These are phyloP conservation scores for Drosophila navojoa DNA, from an alignment of 1,140 invertebrate species.

Conservation along the genomic window DNA sequence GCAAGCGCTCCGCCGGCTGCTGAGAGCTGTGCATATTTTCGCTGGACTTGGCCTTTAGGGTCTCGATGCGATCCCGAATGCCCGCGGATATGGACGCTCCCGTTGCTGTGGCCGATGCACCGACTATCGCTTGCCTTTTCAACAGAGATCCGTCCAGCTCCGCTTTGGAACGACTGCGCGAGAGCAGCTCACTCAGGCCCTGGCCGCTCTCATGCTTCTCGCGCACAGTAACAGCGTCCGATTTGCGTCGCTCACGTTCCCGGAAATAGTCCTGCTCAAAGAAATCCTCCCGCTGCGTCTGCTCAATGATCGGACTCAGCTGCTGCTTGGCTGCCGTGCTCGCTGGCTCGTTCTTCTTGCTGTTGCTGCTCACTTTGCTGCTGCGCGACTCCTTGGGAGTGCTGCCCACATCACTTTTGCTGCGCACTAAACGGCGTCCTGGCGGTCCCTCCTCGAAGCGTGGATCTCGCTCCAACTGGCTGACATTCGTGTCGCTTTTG, in stretches of 20 bases:
- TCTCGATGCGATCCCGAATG: conserved; percentile 77
- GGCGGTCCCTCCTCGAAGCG: conserved; percentile 70
- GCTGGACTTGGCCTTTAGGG: conserved; percentile 84
- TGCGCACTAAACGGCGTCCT: conserved; percentile 84
- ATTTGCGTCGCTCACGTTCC: conserved; percentile 77
- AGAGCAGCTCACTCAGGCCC: conserved; percentile 64
- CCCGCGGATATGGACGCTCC: conserved; percentile 83
- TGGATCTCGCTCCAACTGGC: conserved; percentile 66
- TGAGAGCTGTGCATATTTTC: conserved; percentile 89
- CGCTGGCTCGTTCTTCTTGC: conserved; percentile 26
- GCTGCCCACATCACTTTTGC: conserved; percentile 88
- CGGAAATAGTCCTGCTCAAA: conserved; percentile 84
- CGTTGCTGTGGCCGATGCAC: neutral
- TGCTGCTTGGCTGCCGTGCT: conserved; percentile 84
- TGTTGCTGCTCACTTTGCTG: conserved; percentile 36
- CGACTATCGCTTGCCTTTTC: conserved; percentile 68
- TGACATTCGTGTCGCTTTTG: conserved; percentile 75
- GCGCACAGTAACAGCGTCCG: conserved; percentile 77
- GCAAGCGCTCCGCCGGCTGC: conserved; percentile 86
- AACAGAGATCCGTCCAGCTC: conserved; percentile 62
- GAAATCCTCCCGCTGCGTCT: conserved; percentile 87
- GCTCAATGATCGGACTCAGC: conserved; percentile 91
- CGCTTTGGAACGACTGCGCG: conserved; percentile 68
- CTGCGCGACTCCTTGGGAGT: conserved; percentile 16
- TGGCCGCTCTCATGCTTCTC: conserved; percentile 76